Evolutionary conservation across 2,888 invertebrate species (phyloP), one percentile per base, ranked within the genome.

Genomic region (Melieria picta): DNA sequence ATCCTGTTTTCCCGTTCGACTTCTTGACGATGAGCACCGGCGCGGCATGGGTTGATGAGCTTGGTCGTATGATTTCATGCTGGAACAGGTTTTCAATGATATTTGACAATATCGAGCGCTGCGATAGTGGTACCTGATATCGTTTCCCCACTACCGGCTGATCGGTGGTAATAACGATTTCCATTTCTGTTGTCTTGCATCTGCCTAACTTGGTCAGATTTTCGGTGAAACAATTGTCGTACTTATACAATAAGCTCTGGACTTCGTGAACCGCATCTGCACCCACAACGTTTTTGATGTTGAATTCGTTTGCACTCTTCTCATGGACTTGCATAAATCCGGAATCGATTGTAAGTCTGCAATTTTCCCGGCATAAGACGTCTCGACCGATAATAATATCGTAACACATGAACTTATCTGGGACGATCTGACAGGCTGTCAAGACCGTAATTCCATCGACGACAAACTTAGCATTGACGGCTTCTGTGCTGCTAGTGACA

Each of bases 71-170:
- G 9, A 76, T 75, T 5, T 67, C 66, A 43, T 72, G 57, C 5
- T 67, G 42, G 7, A 69, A 50, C 16, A 75, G 45, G 10, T 72
- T 74, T 6, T 70, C 66, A 10, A 73, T 55, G 2, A 73, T 72
- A 4, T 62, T 52, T 3, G 62, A 55, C 11, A 75, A 16, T 11
- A 16, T 69, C 5, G 16, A n/a, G 13, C 56, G 55, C 16, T 65
- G 65, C 1, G 43, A 65, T 16, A 65, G 43, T 57, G 73, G 42
- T 0, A 76, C 74, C 42, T 76, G 75, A 47, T 75, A 77, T 13
- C 69, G 70, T 60, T 74, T 77, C 0, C 77, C 74, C 1, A 75
- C 48, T 10, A 77, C 69, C 57, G 73, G 72, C 10, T 71, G 64
- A 1, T 71, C 66, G 5, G 74, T 72, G 4, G 47, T 72, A 1